phyloP scores from a whole-genome alignment of 2,113 vertebrate species.

The Catagonus wagneri region DNA sequence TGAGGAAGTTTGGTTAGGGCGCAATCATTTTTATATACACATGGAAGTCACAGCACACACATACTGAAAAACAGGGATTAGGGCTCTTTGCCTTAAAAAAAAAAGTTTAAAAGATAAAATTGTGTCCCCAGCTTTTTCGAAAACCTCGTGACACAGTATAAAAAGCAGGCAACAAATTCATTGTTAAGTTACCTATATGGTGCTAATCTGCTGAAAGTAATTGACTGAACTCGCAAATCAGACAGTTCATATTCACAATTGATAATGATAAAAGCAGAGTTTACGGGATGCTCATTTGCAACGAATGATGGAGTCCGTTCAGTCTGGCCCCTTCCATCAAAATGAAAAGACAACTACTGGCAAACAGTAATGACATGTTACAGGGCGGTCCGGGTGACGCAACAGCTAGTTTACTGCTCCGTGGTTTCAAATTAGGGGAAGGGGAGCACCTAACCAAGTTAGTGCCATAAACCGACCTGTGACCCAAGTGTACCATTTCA shows the following conservation, averaged over 20 bases:
- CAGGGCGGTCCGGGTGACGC: slow-evolving; percentile 24
- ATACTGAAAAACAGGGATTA: slow-evolving; percentile 82
- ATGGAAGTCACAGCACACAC: slow-evolving; percentile 90
- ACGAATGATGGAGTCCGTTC: background rate
- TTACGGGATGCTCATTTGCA: background rate
- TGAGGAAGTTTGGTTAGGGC: slow-evolving; percentile 92
- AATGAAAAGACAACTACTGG: background rate
- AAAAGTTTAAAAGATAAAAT: slow-evolving; percentile 81
- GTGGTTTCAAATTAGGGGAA: slow-evolving; percentile 42
- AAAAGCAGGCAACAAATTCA: slow-evolving; percentile 71
- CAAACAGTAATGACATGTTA: slow-evolving; percentile 52
- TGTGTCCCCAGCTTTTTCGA: slow-evolving; percentile 80
- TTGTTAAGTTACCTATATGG: slow-evolving; percentile 51
- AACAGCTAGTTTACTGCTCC: slow-evolving; percentile 43
- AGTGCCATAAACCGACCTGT: slow-evolving; percentile 31
- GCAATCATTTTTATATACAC: slow-evolving; percentile 86
- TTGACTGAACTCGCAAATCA: background rate
- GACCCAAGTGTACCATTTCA: background rate
- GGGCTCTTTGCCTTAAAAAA: slow-evolving; percentile 63
- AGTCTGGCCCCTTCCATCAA: background rate
- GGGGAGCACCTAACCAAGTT: background rate
- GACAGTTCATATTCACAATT: slow-evolving; percentile 28
- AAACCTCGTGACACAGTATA: slow-evolving; percentile 59
- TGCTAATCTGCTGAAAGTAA: slow-evolving; percentile 67
- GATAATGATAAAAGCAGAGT: slow-evolving; percentile 1